These are phyloP conservation scores for Drosophila azteca DNA, from an alignment of 1,140 invertebrate genomes.

Conservation along the genomic window DNA sequence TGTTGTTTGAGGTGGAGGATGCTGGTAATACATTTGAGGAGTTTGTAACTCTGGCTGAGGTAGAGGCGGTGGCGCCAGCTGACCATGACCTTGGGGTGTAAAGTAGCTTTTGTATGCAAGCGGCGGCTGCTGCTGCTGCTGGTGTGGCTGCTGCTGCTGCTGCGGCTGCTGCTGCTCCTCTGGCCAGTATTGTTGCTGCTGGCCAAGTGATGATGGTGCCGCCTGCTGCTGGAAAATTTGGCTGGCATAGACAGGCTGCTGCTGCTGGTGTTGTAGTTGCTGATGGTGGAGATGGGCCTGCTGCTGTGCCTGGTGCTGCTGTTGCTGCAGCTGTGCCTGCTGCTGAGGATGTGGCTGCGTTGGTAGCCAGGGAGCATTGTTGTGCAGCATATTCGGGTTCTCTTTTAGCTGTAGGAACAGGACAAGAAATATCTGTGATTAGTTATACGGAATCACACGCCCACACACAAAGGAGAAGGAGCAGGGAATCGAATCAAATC, in stretches of 20 bases:
- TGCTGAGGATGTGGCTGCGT: conserved; percentile 42
- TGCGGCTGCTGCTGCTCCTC: conserved; percentile 40
- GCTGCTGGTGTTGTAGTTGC: neutral
- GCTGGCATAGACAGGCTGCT: conserved; percentile 56
- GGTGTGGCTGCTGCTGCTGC: conserved; percentile 26
- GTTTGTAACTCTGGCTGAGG: neutral
- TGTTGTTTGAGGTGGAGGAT: conserved; percentile 20
- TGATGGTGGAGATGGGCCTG: conserved; percentile 19
- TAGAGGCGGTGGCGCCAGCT: conserved; percentile 5
- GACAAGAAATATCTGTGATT: conserved; percentile 4
- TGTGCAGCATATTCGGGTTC: conserved; percentile 67
- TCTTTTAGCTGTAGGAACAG: conserved; percentile 21
- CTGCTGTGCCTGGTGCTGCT: conserved; percentile 32
- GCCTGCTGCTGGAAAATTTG: conserved; percentile 63
- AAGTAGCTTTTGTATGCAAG: conserved; percentile 56
- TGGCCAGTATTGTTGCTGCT: conserved; percentile 56
- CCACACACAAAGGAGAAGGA: neutral
- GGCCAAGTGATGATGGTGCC: neutral
- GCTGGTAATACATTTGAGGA: conserved; percentile 20
- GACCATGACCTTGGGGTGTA: conserved; percentile 12
- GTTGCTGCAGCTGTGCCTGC: conserved; percentile 16
- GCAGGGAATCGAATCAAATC: neutral
- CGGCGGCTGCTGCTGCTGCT: conserved; percentile 25
- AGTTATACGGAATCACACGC: neutral
- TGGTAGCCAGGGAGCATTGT: conserved; percentile 66